phyloP scores from a whole-genome alignment of 2,113 vertebrate genomes.

The Spermophilus dauricus region DNA sequence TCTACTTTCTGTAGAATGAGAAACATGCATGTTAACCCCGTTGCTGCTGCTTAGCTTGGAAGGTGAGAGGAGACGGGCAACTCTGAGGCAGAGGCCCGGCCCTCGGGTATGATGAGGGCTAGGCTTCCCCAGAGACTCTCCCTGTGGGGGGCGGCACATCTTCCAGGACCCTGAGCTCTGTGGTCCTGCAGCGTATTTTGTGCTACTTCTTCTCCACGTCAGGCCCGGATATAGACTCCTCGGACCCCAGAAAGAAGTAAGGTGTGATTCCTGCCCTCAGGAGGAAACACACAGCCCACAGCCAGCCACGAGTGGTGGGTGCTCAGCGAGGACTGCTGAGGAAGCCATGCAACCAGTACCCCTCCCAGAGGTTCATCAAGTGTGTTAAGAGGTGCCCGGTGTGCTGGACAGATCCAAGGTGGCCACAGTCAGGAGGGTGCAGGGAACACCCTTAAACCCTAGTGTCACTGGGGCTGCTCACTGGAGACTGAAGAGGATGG shows the following conservation, averaged over 20 bases:
- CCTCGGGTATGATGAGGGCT: neutral
- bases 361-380: fast-evolving
- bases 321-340: fast-evolving
- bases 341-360: neutral
- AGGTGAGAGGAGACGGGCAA: neutral
- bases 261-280: neutral
- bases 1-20: neutral
- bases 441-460: neutral
- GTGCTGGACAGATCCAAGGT: neutral
- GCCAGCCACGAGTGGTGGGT: neutral
- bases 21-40: neutral
- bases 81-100: neutral
- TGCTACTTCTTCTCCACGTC: neutral
- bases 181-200: neutral
- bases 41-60: neutral
- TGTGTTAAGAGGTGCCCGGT: neutral
- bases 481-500: neutral
- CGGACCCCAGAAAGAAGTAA: neutral
- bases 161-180: neutral
- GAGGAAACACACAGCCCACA: neutral
- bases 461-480: neutral
- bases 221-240: neutral
- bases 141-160: neutral
- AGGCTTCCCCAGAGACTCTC: neutral
- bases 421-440: neutral